Conservation (phyloP, 2,888 invertebrate species). For the Pachymerium ferrugineum region DNA sequence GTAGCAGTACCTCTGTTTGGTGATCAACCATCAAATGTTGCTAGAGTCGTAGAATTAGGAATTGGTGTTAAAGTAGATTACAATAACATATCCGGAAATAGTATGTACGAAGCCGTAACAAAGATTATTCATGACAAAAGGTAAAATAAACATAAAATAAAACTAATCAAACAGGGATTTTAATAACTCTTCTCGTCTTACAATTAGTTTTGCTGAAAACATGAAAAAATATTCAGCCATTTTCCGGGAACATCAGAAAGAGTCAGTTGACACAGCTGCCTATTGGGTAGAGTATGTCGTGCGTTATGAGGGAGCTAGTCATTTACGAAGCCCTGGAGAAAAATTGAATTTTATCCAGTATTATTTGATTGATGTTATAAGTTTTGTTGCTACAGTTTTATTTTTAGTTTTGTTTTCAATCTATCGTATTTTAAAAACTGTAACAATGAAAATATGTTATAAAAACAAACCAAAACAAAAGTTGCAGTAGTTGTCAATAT, state of each 20-base stretch:
- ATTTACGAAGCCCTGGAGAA: not conserved
- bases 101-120: not conserved
- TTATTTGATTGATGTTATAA: not conserved
- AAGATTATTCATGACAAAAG: not conserved
- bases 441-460: no score
- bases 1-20: not conserved
- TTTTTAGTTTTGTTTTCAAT: no score
- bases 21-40: not conserved
- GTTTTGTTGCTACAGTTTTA: not conserved
- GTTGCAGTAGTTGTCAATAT: no score
- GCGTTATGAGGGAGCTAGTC: not conserved
- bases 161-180: no score
- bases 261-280: no score
- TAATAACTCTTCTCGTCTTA: no score
- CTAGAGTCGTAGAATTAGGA: not conserved
- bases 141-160: not conserved
- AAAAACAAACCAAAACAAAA: no score
- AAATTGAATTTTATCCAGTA: not conserved
- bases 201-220: not conserved
- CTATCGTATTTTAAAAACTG: no score
- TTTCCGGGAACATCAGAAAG: no score
- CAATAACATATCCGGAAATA: not conserved
- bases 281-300: slow-evolving; percentile 3
- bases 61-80: not conserved
- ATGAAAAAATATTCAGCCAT: not conserved